phyloP scores from a whole-genome alignment of 2,113 vertebrate species.

The Anser brachyrhynchus region DNA sequence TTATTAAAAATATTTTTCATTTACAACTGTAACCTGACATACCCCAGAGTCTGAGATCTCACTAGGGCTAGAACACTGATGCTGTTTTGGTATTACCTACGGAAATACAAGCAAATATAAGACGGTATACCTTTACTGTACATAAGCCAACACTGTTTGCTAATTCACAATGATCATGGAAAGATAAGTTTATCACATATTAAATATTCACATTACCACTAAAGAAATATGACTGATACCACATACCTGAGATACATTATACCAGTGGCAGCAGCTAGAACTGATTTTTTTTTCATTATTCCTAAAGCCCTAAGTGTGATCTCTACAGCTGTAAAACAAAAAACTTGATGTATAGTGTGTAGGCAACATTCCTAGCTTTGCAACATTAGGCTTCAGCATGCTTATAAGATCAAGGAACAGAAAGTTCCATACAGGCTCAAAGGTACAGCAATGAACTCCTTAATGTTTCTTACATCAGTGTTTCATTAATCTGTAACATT shows the following conservation, averaged over 20 bases:
- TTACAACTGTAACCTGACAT: conserved; percentile 30
- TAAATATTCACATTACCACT: conserved; percentile 50
- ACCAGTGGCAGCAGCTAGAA: conserved; percentile 23
- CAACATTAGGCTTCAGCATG: neutral
- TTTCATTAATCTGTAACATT: neutral
- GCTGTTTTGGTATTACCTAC: neutral
- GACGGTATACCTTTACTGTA: neutral
- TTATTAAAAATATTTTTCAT: conserved; percentile 47
- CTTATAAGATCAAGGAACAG: neutral
- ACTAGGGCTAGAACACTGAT: neutral
- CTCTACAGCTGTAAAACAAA: neutral
- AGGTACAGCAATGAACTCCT: neutral
- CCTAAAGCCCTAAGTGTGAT: neutral
- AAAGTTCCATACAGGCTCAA: neutral
- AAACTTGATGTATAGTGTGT: neutral
- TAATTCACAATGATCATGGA: conserved; percentile 16
- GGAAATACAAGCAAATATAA: neutral
- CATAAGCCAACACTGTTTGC: neutral
- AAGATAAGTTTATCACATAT: neutral
- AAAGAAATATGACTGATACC: neutral
- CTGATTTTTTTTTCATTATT: neutral
- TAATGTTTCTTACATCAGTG: neutral
- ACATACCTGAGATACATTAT: conserved; percentile 55
- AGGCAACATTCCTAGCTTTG: neutral
- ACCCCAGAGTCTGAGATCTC: neutral